Evolutionary conservation across 1,140 invertebrate species (phyloP).

Genomic region (Lepidurus apus): DNA sequence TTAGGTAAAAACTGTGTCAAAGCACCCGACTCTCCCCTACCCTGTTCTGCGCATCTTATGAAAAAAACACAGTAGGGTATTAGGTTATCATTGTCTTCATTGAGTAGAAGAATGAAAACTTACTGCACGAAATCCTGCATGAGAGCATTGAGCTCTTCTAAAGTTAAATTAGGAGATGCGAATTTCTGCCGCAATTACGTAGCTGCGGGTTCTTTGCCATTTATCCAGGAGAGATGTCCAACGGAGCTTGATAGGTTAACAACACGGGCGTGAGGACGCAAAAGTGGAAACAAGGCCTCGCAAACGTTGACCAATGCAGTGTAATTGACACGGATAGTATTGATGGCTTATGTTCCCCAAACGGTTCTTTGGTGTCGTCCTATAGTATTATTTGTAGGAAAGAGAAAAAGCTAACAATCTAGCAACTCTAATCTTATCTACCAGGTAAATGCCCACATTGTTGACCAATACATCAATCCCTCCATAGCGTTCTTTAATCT

Average conservation of each 20-base stretch:
- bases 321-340: slow-evolving; percentile 64
- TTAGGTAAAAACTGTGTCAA: too few relatives aligned
- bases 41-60: slow-evolving; percentile 52
- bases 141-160: slow-evolving; percentile 52
- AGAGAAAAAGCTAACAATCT: background rate
- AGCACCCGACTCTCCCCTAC: too few relatives aligned
- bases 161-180: slow-evolving; percentile 50
- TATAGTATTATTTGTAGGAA: slow-evolving; percentile 36
- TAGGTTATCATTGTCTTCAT: slow-evolving; percentile 25
- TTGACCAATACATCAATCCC: slow-evolving; percentile 74
- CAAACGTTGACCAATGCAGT: slow-evolving; percentile 58
- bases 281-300: slow-evolving; percentile 60
- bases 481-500: slow-evolving; percentile 59
- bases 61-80: slow-evolving; percentile 23
- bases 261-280: slow-evolving; percentile 61
- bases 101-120: slow-evolving; percentile 53
- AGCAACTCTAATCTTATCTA: slow-evolving; percentile 35
- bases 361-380: slow-evolving; percentile 54
- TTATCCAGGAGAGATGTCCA: slow-evolving; percentile 58
- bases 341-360: slow-evolving; percentile 59
- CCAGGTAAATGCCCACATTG: slow-evolving; percentile 75
- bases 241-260: slow-evolving; percentile 65
- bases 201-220: slow-evolving; percentile 46
- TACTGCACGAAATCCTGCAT: slow-evolving; percentile 62
- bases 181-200: slow-evolving; percentile 50